Evolutionary conservation across 2,113 vertebrate species (phyloP).

Genomic region (Caracal caracal): DNA sequence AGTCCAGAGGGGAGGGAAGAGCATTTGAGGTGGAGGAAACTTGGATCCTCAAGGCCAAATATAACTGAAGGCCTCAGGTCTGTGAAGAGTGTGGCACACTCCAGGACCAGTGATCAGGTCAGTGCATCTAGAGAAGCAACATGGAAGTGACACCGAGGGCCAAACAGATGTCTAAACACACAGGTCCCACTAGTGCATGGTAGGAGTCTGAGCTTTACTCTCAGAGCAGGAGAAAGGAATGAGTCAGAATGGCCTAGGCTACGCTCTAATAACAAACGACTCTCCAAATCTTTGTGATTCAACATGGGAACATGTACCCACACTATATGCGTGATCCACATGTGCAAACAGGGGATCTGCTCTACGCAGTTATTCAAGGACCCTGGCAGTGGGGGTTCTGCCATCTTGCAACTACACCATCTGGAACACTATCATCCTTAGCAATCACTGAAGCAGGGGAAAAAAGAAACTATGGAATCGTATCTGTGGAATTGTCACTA

Average conservation of each 20-base stretch:
- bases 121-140: not conserved
- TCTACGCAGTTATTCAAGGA: not conserved
- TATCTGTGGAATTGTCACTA: not conserved
- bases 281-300: not conserved
- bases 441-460: not conserved
- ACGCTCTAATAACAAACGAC: not conserved
- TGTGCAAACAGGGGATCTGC: not conserved
- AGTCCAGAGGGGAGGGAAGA: not conserved
- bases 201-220: not conserved
- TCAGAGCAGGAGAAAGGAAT: not conserved
- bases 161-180: not conserved
- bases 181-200: not conserved
- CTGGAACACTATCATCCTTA: not conserved
- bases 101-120: not conserved
- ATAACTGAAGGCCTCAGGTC: not conserved
- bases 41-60: not conserved
- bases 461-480: not conserved
- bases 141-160: accelerated
- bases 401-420: not conserved
- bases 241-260: not conserved
- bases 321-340: not conserved
- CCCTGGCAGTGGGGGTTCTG: not conserved
- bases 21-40: not conserved
- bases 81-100: not conserved
- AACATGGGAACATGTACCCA: not conserved